Conservation (phyloP, 1,140 invertebrate species). For the Achroia grisella region DNA sequence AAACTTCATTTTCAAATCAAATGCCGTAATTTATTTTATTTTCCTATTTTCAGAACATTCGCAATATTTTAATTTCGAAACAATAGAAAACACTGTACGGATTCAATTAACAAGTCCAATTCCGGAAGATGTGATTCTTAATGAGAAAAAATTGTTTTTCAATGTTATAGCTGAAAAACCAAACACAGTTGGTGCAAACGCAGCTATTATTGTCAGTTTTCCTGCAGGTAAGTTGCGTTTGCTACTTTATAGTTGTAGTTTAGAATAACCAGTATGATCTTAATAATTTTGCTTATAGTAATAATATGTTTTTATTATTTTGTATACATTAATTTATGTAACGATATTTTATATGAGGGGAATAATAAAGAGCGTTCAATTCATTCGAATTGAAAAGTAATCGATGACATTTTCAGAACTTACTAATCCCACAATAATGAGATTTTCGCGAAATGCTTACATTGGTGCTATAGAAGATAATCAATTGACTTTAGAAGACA, state of each 20-base stretch:
- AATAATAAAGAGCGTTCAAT: background rate
- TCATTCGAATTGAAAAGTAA: too few relatives aligned
- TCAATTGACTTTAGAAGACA: constrained; percentile 21
- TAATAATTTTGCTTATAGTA: too few relatives aligned
- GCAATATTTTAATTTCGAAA: constrained; percentile 29
- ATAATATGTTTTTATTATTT: background rate
- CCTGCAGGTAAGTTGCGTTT: constrained; percentile 34
- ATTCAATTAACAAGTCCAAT: constrained; percentile 20
- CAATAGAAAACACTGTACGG: constrained; percentile 14
- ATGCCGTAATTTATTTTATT: too few relatives aligned
- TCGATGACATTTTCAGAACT: constrained; percentile 28
- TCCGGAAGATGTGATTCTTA: constrained; percentile 39
- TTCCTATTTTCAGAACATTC: constrained; percentile 34
- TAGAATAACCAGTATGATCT: too few relatives aligned
- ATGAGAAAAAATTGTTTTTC: constrained; percentile 37
- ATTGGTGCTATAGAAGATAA: constrained; percentile 23
- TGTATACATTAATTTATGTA: background rate
- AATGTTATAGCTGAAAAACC: constrained; percentile 35
- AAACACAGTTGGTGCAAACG: constrained; percentile 33
- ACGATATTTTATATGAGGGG: too few relatives aligned
- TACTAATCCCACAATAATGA: constrained; percentile 25
- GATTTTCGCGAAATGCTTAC: constrained; percentile 35
- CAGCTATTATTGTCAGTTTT: constrained; percentile 34
- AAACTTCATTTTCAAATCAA: too few relatives aligned
- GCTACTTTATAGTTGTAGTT: too few relatives aligned